Evolutionary conservation across 37 sponge, comb jelly and placozoan genomes (phyloP).

Genomic region (Tethya wilhelma): DNA sequence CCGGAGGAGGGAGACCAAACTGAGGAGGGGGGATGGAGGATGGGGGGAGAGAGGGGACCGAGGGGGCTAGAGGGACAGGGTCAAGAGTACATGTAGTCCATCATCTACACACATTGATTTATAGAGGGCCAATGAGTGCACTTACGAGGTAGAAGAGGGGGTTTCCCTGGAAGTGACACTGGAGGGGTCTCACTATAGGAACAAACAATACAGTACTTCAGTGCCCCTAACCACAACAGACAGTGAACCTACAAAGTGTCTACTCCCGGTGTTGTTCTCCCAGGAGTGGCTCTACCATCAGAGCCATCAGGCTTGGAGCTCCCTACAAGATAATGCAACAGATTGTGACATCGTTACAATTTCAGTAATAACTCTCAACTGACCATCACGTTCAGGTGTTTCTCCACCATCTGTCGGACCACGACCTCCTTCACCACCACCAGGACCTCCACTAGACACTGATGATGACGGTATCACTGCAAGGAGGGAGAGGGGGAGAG

Average conservation of each 20-base stretch:
- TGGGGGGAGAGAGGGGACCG: conserved; percentile 28
- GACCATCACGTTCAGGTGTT: too few relatives aligned
- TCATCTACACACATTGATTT: not conserved
- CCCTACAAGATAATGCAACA: too few relatives aligned
- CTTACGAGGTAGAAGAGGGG: conserved; percentile 60
- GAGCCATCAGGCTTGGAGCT: too few relatives aligned
- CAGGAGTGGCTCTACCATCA: conserved; percentile 67
- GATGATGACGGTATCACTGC: too few relatives aligned
- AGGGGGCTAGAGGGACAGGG: not conserved
- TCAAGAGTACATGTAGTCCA: not conserved
- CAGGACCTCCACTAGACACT: too few relatives aligned
- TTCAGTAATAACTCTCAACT: too few relatives aligned
- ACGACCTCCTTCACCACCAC: too few relatives aligned
- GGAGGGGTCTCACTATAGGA: not conserved
- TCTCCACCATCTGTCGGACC: too few relatives aligned
- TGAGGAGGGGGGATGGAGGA: conserved; percentile 37
- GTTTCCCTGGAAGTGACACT: conserved; percentile 12
- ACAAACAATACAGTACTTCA: too few relatives aligned
- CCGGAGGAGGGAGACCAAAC: conserved; percentile 40
- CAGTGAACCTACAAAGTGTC: not conserved
- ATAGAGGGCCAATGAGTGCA: not conserved
- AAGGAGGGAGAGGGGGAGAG: too few relatives aligned
- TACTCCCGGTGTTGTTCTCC: conserved; percentile 32
- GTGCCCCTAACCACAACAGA: too few relatives aligned
- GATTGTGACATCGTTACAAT: too few relatives aligned